Evolutionary conservation across 2,888 invertebrate genomes (phyloP), one percentile per base, ranked within the genome.

Genomic region (Axea sp.): DNA sequence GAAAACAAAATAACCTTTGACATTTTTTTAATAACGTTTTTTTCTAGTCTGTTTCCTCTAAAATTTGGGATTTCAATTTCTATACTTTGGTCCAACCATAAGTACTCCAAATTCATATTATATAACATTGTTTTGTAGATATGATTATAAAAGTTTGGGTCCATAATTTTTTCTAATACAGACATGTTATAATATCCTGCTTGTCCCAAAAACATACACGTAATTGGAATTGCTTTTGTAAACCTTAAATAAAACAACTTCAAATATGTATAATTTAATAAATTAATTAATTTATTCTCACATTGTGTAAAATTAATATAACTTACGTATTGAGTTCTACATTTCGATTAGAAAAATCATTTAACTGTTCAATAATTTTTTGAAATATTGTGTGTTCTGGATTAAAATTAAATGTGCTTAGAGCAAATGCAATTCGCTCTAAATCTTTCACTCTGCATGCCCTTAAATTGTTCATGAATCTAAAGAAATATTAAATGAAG

Each of bases 381-480:
- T 87, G 59, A 59, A 88, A 90, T 6, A 91, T 78, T 65, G 91
- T 89, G 24, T 89, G 86, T 6, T 81, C 76, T 6, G 89, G 89
- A 47, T 88, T 77, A 7, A 89, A 90, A 83, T 92, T 90, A 76
- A 92, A 93, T 81, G 91, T 89, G 1, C 91, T 90, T 80, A 92
- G 90, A 0, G 90, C 89, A 69, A 93, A 89, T 1, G 91, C 86
- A 4, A 94, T 86, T 77, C 94, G 90, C 86, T 95, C 95, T 19
- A 95, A 87, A 82, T 95, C 95, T 87, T 95, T 95, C 0, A 94
- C 41, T 72, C 94, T 90, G 0, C 90, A 84, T 1, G 82, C 45
- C 1, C 88, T 73, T 0, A 93, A 82, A 17, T 90, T 86, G 1
- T 84, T 78, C 4, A 88, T 83, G 11, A 92, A 89, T 69, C 89